Evolutionary conservation across 2,113 vertebrate species (phyloP).

Genomic region (Panthera leo): DNA sequence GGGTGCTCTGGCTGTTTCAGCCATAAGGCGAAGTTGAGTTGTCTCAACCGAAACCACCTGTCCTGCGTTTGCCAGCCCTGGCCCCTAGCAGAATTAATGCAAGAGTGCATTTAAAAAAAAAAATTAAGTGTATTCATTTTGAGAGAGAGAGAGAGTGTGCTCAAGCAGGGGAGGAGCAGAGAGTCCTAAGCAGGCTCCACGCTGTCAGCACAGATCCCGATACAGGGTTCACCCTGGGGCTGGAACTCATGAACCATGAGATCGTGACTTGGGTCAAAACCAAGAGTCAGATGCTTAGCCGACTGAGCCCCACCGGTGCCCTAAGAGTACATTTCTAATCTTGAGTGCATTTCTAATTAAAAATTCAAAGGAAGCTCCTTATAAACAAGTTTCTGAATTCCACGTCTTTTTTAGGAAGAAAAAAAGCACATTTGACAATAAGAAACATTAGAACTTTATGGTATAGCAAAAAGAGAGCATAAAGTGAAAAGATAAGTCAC

Average conservation of each 20-base stretch:
- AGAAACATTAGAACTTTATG: not conserved
- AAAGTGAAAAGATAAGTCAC: not conserved
- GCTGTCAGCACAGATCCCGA: too few species aligned
- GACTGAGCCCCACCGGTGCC: too few species aligned
- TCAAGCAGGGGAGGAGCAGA: too few species aligned
- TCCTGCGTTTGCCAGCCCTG: not conserved
- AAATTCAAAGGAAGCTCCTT: not conserved
- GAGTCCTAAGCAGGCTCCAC: too few species aligned
- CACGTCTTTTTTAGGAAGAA: not conserved
- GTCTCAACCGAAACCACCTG: not conserved
- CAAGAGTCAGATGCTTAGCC: too few species aligned
- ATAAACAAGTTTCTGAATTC: not conserved
- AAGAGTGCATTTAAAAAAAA: not conserved
- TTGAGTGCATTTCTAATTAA: too few species aligned
- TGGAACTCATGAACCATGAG: too few species aligned
- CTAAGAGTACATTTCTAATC: not conserved
- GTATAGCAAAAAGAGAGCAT: not conserved
- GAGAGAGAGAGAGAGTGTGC: too few species aligned
- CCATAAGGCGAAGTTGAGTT: not conserved
- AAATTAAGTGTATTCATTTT: too few species aligned
- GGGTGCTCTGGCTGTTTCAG: not conserved
- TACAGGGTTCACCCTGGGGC: too few species aligned
- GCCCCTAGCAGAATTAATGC: not conserved
- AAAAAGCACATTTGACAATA: not conserved
- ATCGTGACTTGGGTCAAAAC: too few species aligned